Percentiles rank a stretch among this genome's conserved stretches.
Conservation (phyloP, 1,140 invertebrate genomes). For the Panulirus ornatus region DNA sequence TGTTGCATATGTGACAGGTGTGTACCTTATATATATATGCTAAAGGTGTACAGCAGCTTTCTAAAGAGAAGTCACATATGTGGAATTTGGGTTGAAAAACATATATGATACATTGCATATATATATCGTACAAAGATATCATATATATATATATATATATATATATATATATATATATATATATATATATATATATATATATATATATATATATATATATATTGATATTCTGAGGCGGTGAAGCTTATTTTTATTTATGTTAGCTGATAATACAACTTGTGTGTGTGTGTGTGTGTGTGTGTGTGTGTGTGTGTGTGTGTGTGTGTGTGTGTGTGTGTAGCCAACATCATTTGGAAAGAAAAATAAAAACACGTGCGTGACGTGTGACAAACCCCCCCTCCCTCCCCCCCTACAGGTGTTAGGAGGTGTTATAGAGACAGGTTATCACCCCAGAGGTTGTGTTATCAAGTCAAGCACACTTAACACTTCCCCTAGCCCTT, state of each 20-base stretch:
- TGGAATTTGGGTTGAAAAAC: too few species aligned
- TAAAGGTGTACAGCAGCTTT: too few species aligned
- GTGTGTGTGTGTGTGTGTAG: too few species aligned
- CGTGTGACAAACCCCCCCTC: not conserved
- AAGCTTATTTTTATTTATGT: not conserved
- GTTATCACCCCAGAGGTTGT: not conserved
- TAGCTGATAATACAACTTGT: not conserved
- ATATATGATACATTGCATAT: not conserved
- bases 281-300: constrained; percentile 19
- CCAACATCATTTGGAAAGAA: not conserved
- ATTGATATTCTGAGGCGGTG: not conserved
- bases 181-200: constrained; percentile 26
- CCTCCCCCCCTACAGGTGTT: too few species aligned
- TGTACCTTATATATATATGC: too few species aligned
- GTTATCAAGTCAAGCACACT: not conserved
- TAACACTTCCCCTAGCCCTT: not conserved
- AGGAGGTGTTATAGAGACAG: not conserved
- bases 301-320: not conserved
- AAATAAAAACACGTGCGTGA: not conserved
- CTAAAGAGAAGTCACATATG: too few species aligned
- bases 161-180: not conserved
- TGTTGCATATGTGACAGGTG: too few species aligned
- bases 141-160: constrained; percentile 8
- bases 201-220: not conserved
- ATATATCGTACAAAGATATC: not conserved